A percentile compares a stretch with the other conserved stretches of the same genome.
Conservation (phyloP, 2,113 vertebrate species). For the Nettapus auritus region DNA sequence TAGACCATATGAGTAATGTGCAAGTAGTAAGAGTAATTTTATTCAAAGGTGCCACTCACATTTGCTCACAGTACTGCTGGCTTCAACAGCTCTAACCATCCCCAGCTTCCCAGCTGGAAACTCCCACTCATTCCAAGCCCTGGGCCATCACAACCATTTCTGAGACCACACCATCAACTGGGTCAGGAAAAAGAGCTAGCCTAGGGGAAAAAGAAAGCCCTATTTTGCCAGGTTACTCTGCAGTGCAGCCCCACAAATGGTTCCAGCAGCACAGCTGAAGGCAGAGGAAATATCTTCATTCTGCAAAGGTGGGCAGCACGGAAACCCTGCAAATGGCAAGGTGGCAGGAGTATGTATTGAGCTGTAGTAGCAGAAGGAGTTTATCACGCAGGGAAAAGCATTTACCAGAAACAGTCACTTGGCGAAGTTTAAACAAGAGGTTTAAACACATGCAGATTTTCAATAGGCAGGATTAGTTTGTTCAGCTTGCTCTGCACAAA, state of each 20-base stretch:
- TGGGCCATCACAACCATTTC: neutral
- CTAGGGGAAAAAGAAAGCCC: neutral
- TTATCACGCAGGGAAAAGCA: neutral
- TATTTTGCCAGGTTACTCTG: neutral
- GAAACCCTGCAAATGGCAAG: neutral
- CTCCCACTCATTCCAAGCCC: neutral
- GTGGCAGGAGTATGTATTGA: neutral
- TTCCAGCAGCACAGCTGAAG: neutral
- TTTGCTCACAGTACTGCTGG: neutral
- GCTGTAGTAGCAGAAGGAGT: neutral
- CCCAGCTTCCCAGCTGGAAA: neutral
- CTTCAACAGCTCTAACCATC: neutral
- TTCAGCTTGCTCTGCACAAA: neutral
- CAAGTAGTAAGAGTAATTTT: neutral
- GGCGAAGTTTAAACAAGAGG: neutral
- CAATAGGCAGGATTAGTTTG: neutral
- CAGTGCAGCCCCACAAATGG: neutral
- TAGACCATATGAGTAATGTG: fast-evolving
- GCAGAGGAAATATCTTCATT: neutral
- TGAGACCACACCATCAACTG: neutral
- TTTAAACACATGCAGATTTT: neutral
- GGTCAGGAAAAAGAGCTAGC: neutral
- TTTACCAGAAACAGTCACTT: neutral
- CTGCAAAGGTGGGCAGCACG: neutral
- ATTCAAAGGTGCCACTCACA: neutral